Evolutionary conservation across 30 jellyfish, hydroid and myxozoan species (phyloP).

Genomic region (Rhopilema esculentum): DNA sequence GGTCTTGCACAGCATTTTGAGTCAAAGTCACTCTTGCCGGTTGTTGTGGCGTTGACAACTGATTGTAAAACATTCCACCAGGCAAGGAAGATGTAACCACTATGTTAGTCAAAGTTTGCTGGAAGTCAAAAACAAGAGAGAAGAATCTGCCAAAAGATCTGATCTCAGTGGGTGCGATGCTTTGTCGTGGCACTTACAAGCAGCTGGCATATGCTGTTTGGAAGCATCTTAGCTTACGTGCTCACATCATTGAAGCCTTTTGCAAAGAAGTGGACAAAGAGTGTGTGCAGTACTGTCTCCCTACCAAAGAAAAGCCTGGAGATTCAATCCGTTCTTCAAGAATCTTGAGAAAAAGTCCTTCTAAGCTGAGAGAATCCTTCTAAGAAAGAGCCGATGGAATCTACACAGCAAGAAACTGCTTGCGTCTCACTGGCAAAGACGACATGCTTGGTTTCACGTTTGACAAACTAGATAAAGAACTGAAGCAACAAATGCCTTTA

Average conservation of each 20-base stretch:
- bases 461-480: conserved; percentile 23
- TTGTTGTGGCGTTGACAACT: neutral
- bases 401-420: conserved; percentile 3
- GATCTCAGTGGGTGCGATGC: neutral
- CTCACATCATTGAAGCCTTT: conserved; percentile 5
- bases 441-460: conserved; percentile 26
- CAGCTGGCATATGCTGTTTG: conserved; percentile 20
- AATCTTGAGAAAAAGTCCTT: conserved; percentile 10
- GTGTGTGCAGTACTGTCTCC: conserved; percentile 19
- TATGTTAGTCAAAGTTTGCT: neutral
- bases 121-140: neutral
- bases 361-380: conserved; percentile 8
- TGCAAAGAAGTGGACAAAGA: neutral
- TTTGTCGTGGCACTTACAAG: neutral
- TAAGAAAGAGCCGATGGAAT: neutral
- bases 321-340: neutral
- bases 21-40: neutral
- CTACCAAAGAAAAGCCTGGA: neutral
- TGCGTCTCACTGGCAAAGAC: conserved; percentile 23
- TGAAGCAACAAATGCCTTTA: conserved; percentile 2
- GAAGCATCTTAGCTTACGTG: conserved; percentile 4
- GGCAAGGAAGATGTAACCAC: neutral
- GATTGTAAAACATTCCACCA: neutral
- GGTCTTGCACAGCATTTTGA: neutral
- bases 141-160: neutral